A percentile compares a stretch with the other conserved stretches of the same genome.
Conservation (phyloP, 2,113 vertebrate genomes). For the Microtus ochrogaster region DNA sequence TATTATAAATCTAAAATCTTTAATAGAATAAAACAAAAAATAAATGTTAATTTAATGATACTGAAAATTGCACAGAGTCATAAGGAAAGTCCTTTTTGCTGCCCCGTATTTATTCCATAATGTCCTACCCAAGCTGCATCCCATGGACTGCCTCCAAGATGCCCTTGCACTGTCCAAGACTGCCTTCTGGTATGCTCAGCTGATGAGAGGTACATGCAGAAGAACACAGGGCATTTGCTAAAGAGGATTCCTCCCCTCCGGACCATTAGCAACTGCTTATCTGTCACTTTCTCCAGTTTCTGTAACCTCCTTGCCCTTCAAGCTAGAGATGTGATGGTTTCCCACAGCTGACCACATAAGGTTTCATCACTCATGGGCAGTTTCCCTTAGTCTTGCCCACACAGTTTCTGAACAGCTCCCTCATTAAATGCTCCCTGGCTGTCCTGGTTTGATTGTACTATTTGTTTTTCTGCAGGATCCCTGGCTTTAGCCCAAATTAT, state of each 20-base stretch:
- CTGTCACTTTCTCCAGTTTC: not conserved
- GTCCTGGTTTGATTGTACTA: not conserved
- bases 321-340: not conserved
- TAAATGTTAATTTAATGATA: not conserved
- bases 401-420: not conserved
- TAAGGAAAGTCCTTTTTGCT: too few relatives aligned
- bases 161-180: not conserved
- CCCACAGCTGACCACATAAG: not conserved
- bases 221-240: not conserved
- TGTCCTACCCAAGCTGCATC: not conserved
- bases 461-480: constrained; percentile 39
- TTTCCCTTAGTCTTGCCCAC: not conserved
- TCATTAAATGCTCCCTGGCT: not conserved
- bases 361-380: not conserved
- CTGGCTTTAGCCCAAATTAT: constrained; percentile 14
- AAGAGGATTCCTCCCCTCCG: not conserved
- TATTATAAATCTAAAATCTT: not conserved
- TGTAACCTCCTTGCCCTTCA: not conserved
- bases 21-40: not conserved
- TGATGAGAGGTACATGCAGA: too few relatives aligned
- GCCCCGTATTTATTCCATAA: too few relatives aligned
- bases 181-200: not conserved
- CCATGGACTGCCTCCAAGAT: not conserved
- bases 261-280: not conserved
- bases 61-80: not conserved